A percentile compares a stretch with the other conserved stretches of the same genome.
Conservation (phyloP, 2,113 vertebrate species). For the Bufo bufo region DNA sequence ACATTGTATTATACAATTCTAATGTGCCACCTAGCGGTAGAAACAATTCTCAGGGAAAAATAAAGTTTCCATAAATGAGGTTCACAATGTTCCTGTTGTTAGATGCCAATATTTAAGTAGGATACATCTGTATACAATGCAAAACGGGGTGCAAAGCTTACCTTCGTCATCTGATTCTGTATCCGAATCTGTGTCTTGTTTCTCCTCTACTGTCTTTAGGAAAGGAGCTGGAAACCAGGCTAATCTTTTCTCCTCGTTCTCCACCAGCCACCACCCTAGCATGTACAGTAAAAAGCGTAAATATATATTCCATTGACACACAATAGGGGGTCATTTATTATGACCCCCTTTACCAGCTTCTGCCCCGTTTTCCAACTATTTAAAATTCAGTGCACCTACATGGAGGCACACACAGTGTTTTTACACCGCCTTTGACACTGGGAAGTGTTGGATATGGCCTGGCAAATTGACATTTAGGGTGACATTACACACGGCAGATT, state of each 20-base stretch:
- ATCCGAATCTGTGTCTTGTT: not conserved
- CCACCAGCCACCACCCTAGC: constrained; percentile 95
- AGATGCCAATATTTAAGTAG: no score
- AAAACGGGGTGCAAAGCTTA: not conserved
- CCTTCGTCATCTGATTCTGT: constrained; percentile 41
- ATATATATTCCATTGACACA: no score
- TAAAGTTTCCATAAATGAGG: not conserved
- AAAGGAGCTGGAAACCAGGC: constrained; percentile 96
- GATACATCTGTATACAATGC: not conserved
- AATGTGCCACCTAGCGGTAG: not conserved
- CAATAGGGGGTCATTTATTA: no score
- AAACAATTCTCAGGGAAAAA: not conserved
- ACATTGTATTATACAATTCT: not conserved
- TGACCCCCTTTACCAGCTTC: no score
- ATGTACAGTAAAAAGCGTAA: not conserved
- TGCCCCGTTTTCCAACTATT: no score
- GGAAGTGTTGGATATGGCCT: no score
- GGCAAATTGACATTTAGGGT: no score
- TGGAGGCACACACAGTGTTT: no score
- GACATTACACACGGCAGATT: no score
- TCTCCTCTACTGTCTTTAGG: constrained; percentile 68
- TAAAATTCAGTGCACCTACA: no score
- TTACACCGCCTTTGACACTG: no score
- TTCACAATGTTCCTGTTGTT: not conserved
- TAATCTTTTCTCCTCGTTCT: constrained; percentile 75